These are phyloP conservation scores for Muntiacus muntjak DNA, from an alignment of 2,113 vertebrate genomes.

Conservation along the genomic window DNA sequence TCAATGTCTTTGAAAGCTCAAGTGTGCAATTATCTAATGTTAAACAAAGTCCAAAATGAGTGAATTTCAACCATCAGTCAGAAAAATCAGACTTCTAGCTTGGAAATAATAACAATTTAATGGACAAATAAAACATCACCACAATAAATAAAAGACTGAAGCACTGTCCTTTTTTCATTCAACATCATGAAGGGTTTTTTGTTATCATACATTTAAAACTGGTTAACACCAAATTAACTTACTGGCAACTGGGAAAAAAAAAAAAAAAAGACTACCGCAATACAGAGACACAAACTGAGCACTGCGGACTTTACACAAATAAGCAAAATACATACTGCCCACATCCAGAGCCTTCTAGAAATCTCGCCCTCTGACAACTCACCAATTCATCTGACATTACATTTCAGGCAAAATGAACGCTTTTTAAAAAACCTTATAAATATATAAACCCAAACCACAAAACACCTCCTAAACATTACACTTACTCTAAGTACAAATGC, in stretches of 20 bases:
- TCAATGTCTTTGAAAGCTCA: not conserved
- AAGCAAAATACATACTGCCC: slow-evolving; percentile 52
- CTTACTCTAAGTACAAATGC: slow-evolving; percentile 71
- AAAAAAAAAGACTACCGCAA: slow-evolving; percentile 49
- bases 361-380: slow-evolving; percentile 44
- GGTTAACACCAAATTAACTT: slow-evolving; percentile 61
- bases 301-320: slow-evolving; percentile 54
- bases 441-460: slow-evolving; percentile 74
- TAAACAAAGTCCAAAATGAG: slow-evolving; percentile 18
- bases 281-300: slow-evolving; percentile 57
- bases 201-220: slow-evolving; percentile 49
- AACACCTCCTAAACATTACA: slow-evolving; percentile 71
- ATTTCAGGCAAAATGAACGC: slow-evolving; percentile 76
- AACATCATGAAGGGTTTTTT: slow-evolving; percentile 33
- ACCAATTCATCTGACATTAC: slow-evolving; percentile 71
- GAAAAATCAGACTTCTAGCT: slow-evolving; percentile 36
- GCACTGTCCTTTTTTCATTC: slow-evolving; percentile 34
- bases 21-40: slow-evolving; percentile 5
- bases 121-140: slow-evolving; percentile 51
- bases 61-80: slow-evolving; percentile 47
- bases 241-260: not conserved
- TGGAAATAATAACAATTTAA: slow-evolving; percentile 68
- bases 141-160: slow-evolving; percentile 61
- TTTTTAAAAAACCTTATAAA: slow-evolving; percentile 68
- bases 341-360: slow-evolving; percentile 67